A percentile compares a stretch with the other conserved stretches of the same genome.
Evolutionary conservation across 1,140 invertebrate species (phyloP).

Genomic region (Leptopilina clavipes): DNA sequence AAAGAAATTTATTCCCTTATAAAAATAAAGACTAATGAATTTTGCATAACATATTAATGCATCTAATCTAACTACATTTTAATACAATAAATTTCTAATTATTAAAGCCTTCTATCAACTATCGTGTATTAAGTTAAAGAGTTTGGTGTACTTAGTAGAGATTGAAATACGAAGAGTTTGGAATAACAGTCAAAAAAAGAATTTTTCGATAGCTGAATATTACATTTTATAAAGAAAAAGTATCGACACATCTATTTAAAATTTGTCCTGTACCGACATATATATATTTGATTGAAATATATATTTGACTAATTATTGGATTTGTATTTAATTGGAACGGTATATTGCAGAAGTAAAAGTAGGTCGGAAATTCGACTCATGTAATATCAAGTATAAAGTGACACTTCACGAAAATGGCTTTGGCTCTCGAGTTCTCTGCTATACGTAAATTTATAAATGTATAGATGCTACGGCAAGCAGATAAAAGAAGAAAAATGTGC

Average conservation of each 20-base stretch:
- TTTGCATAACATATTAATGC: too few species aligned
- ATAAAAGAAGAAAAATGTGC: constrained; percentile 10
- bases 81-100: too few species aligned
- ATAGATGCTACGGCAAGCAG: neutral
- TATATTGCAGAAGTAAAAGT: neutral
- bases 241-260: neutral
- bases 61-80: too few species aligned
- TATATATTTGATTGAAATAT: neutral
- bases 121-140: too few species aligned
- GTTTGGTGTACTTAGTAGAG: too few species aligned
- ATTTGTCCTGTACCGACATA: neutral
- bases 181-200: too few species aligned
- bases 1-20: too few species aligned
- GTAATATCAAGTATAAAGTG: constrained; percentile 25
- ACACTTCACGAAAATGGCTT: constrained; percentile 17
- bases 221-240: neutral
- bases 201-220: too few species aligned
- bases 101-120: too few species aligned
- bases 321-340: neutral
- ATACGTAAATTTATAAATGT: neutral
- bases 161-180: too few species aligned
- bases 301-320: constrained; percentile 13
- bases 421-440: neutral
- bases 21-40: too few species aligned
- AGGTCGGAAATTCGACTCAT: constrained; percentile 25